phyloP scores from a whole-genome alignment of 2,113 vertebrate genomes.

The Hippoglossus stenolepis region DNA sequence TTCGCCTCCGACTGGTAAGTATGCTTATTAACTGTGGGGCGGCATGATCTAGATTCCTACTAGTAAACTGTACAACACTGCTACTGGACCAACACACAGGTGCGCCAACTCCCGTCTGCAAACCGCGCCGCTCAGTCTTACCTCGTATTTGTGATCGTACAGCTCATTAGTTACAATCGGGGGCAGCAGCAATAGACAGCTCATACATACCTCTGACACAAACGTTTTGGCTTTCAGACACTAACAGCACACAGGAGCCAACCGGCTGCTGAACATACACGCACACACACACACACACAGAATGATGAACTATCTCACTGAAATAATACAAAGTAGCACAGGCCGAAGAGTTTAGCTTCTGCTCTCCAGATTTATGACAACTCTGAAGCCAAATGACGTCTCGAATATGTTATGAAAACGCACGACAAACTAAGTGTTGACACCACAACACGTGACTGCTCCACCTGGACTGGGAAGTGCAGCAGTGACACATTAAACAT shows the following conservation, averaged over 20 bases:
- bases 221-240: slow-evolving; percentile 51
- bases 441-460: neutral
- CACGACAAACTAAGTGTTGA: slow-evolving; percentile 15
- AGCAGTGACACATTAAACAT: slow-evolving; percentile 18
- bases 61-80: slow-evolving; percentile 41
- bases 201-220: slow-evolving; percentile 54
- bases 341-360: slow-evolving; percentile 13
- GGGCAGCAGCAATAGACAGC: slow-evolving; percentile 49
- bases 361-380: slow-evolving; percentile 2
- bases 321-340: slow-evolving; percentile 26
- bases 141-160: slow-evolving; percentile 46
- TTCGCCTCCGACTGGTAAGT: slow-evolving; percentile 27
- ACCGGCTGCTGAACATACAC: slow-evolving; percentile 22
- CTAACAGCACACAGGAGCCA: slow-evolving; percentile 35
- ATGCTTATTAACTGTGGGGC: slow-evolving; percentile 8
- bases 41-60: slow-evolving; percentile 39
- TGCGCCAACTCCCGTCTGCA: slow-evolving; percentile 45
- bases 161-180: slow-evolving; percentile 38
- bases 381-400: slow-evolving; percentile 24
- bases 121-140: slow-evolving; percentile 37
- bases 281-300: slow-evolving; percentile 25
- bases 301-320: slow-evolving; percentile 26
- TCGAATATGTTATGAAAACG: slow-evolving; percentile 28
- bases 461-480: slow-evolving; percentile 8
- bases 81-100: slow-evolving; percentile 34